Evolutionary conservation across 1,140 invertebrate genomes (phyloP).

Genomic region (Ostrea denselamellosa): DNA sequence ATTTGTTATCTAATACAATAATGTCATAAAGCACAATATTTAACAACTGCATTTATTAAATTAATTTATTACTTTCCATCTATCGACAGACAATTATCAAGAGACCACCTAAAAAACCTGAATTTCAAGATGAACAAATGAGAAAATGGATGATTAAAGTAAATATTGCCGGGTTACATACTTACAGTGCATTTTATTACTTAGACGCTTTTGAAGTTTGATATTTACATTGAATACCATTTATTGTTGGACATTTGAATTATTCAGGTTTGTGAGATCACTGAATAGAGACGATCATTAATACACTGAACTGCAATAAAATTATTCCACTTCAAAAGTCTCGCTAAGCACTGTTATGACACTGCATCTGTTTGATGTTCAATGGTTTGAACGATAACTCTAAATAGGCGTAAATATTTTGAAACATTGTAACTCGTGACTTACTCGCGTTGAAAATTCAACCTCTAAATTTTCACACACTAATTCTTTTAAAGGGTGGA

Average conservation of each 20-base stretch:
- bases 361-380: slow-evolving; percentile 40
- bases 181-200: slow-evolving; percentile 22
- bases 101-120: slow-evolving; percentile 1
- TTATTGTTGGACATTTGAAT: slow-evolving; percentile 14
- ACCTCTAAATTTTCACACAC: neutral
- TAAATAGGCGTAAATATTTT: slow-evolving; percentile 25
- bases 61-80: slow-evolving; percentile 23
- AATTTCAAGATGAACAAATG: slow-evolving; percentile 2
- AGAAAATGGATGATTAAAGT: slow-evolving; percentile 31
- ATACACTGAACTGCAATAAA: slow-evolving; percentile 34
- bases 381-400: slow-evolving; percentile 12
- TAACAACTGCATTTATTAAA: slow-evolving; percentile 19
- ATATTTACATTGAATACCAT: slow-evolving; percentile 4
- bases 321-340: slow-evolving; percentile 41
- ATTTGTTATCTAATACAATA: slow-evolving; percentile 19
- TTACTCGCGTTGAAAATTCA: neutral
- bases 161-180: slow-evolving; percentile 7
- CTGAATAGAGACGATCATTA: slow-evolving; percentile 6
- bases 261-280: neutral
- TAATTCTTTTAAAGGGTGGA: neutral
- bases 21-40: slow-evolving; percentile 19
- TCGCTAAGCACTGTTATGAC: neutral
- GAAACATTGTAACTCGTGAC: slow-evolving; percentile 27
- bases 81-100: slow-evolving; percentile 3
- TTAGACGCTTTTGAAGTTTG: slow-evolving; percentile 21